phyloP scores from a whole-genome alignment of 2,797 vertebrate species.

The Trachurus trachurus region DNA sequence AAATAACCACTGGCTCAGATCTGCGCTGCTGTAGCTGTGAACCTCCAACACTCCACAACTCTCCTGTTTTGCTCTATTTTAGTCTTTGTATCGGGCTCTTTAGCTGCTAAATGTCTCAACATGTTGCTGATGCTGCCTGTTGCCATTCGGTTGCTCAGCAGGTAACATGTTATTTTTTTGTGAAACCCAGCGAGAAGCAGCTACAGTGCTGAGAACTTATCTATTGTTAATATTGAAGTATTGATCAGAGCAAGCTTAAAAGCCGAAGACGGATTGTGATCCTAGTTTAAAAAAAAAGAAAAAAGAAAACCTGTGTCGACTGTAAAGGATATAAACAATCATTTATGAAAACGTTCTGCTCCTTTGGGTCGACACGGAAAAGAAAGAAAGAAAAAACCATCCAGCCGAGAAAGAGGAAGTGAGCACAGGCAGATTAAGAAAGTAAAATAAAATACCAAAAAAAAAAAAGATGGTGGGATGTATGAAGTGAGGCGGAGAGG shows the following conservation, averaged over 20 bases:
- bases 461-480: constrained; percentile 24
- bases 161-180: no score
- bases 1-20: no score
- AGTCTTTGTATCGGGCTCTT: not conserved
- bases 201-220: not conserved
- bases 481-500: constrained; percentile 12
- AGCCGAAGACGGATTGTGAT: not conserved
- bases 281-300: not conserved
- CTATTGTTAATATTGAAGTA: not conserved
- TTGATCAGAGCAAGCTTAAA: not conserved
- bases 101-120: not conserved
- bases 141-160: not conserved
- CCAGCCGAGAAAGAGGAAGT: constrained; percentile 19
- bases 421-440: constrained; percentile 22
- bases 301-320: no score
- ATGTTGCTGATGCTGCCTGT: not conserved
- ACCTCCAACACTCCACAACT: not conserved
- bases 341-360: not conserved
- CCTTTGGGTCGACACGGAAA: not conserved
- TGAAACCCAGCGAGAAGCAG: not conserved
- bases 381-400: not conserved
- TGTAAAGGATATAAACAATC: not conserved
- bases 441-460: constrained; percentile 24
- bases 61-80: not conserved
- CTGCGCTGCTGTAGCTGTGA: no score